phyloP scores from a whole-genome alignment of 2,113 vertebrate genomes.

The Nansenia antarctica region DNA sequence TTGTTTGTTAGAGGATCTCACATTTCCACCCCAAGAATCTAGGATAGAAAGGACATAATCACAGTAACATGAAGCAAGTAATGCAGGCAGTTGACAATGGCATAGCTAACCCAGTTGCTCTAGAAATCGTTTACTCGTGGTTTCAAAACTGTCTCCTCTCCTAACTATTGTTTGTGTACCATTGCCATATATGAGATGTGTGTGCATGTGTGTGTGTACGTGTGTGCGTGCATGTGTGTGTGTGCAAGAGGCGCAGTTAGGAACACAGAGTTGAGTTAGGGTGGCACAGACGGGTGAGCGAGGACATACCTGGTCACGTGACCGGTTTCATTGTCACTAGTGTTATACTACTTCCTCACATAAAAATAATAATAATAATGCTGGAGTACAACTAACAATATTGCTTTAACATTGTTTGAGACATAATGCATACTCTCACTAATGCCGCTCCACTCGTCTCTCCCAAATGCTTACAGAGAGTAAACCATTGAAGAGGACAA shows the following conservation, averaged over 20 bases:
- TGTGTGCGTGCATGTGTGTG: too few species aligned
- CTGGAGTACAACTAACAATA: neutral
- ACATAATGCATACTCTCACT: neutral
- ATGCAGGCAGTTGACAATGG: neutral
- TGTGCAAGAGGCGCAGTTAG: neutral
- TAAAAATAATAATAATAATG: neutral
- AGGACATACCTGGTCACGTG: slow-evolving; percentile 1
- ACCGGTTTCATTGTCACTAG: neutral
- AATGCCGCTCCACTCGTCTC: neutral
- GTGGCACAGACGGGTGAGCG: neutral
- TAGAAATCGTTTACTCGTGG: too few species aligned
- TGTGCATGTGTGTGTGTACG: too few species aligned
- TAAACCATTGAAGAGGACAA: neutral
- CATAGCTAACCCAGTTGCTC: too few species aligned
- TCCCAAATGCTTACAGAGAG: neutral
- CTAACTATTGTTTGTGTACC: too few species aligned
- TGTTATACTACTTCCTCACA: neutral
- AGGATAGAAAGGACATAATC: neutral
- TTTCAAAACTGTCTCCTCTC: too few species aligned
- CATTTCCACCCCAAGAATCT: neutral
- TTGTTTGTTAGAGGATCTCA: too few species aligned
- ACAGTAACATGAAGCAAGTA: neutral
- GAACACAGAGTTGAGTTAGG: neutral
- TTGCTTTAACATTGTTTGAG: neutral
- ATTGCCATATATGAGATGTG: too few species aligned